Evolutionary conservation across 2,888 invertebrate species (phyloP).

Genomic region (Vanessa cardui): DNA sequence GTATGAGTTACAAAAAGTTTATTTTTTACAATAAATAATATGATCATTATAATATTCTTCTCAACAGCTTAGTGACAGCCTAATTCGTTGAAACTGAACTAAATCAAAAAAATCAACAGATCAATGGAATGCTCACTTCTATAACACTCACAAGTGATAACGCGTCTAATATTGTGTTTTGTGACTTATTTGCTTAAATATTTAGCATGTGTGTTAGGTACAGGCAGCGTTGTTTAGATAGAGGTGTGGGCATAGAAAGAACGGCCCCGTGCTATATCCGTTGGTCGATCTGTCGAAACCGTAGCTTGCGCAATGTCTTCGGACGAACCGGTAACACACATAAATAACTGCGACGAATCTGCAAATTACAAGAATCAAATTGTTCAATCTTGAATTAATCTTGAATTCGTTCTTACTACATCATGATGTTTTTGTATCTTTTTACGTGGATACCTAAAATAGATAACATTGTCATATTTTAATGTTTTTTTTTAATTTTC

Average conservation of each 20-base stretch:
- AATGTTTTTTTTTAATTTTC: too few species aligned
- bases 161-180: constrained; percentile 55
- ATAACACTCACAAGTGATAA: constrained; percentile 57
- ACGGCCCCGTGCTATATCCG: constrained; percentile 79
- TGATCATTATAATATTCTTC: too few species aligned
- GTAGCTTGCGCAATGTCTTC: constrained; percentile 71
- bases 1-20: too few species aligned
- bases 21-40: too few species aligned
- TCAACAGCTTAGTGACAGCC: too few species aligned
- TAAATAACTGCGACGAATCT: constrained; percentile 17
- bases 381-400: neutral
- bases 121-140: constrained; percentile 30
- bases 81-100: too few species aligned
- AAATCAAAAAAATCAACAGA: constrained; percentile 11
- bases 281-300: constrained; percentile 69
- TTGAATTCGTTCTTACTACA: neutral
- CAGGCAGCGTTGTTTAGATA: constrained; percentile 67
- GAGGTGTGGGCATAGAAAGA: constrained; percentile 72
- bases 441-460: neutral
- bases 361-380: constrained; percentile 7
- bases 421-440: neutral
- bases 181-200: constrained; percentile 61
- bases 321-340: constrained; percentile 46
- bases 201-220: constrained; percentile 64
- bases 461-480: too few species aligned